phyloP scores from a whole-genome alignment of 2,113 vertebrate genomes.

The Cheilinus undulatus region DNA sequence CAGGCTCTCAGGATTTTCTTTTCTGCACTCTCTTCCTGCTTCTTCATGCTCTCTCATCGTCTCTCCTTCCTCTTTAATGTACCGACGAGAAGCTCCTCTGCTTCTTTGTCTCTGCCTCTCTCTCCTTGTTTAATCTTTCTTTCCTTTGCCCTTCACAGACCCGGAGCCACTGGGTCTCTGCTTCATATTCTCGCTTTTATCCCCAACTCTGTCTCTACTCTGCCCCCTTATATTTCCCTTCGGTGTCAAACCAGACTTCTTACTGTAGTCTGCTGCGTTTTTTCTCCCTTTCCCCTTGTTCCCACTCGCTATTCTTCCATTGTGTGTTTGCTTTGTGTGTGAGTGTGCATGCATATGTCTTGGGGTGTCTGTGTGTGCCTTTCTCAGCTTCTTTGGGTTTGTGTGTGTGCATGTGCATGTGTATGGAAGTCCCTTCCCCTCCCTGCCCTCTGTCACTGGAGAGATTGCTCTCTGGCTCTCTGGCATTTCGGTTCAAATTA shows the following conservation, averaged over 20 bases:
- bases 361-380: slow-evolving; percentile 29
- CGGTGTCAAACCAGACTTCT: slow-evolving; percentile 39
- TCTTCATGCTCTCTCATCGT: slow-evolving; percentile 5
- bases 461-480: slow-evolving; percentile 64
- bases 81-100: slow-evolving; percentile 22
- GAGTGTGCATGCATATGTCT: slow-evolving; percentile 26
- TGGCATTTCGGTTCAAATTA: slow-evolving; percentile 78
- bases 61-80: slow-evolving; percentile 31
- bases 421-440: slow-evolving; percentile 41
- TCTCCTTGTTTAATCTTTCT: slow-evolving; percentile 42
- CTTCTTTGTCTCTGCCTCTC: slow-evolving; percentile 41
- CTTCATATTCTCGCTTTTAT: slow-evolving; percentile 33
- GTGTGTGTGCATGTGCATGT: slow-evolving; percentile 17
- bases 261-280: not conserved
- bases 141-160: slow-evolving; percentile 47
- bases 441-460: slow-evolving; percentile 65
- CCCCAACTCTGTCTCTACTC: slow-evolving; percentile 22
- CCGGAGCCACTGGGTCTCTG: slow-evolving; percentile 20
- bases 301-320: not conserved
- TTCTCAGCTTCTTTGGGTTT: slow-evolving; percentile 18
- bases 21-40: slow-evolving; percentile 11
- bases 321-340: slow-evolving; percentile 36
- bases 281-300: not conserved
- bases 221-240: slow-evolving; percentile 28
- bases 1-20: slow-evolving; percentile 45